Evolutionary conservation across 2,113 vertebrate species (phyloP).

Genomic region (Cavia aperea): DNA sequence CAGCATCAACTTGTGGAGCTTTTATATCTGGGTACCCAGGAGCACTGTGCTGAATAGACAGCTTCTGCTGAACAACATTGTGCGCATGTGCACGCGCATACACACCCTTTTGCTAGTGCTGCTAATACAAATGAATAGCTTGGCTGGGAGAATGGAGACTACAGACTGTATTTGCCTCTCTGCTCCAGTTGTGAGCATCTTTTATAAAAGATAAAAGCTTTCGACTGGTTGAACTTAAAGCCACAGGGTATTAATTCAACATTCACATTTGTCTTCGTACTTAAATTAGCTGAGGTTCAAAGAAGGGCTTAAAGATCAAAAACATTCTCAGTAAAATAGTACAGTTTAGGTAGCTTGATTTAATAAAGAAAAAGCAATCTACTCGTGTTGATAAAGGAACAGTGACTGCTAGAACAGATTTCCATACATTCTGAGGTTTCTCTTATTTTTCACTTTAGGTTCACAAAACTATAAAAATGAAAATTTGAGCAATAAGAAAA

Average conservation of each 20-base stretch:
- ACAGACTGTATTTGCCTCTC: constrained; percentile 49
- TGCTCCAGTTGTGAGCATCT: constrained; percentile 48
- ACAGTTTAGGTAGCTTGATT: constrained; percentile 2
- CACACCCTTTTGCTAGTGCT: constrained; percentile 7
- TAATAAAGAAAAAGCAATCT: constrained; percentile 42
- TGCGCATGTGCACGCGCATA: neutral
- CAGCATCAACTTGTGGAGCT: constrained; percentile 20
- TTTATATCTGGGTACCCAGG: constrained; percentile 50
- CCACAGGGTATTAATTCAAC: constrained; percentile 40
- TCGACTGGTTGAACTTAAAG: constrained; percentile 66
- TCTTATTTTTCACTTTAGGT: constrained; percentile 21
- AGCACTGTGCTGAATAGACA: constrained; percentile 50
- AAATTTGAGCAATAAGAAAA: constrained; percentile 4
- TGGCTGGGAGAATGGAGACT: constrained; percentile 47
- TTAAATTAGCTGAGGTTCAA: neutral
- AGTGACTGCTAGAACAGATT: neutral
- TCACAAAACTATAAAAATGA: constrained; percentile 41
- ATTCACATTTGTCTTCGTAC: neutral
- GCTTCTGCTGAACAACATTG: constrained; percentile 53
- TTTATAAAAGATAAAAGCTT: constrained; percentile 35
- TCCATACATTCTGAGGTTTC: constrained; percentile 15
- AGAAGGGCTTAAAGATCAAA: constrained; percentile 5
- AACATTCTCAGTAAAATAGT: constrained; percentile 37
- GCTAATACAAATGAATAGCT: constrained; percentile 66
- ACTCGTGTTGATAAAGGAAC: neutral